Percentiles rank a stretch among this genome's conserved stretches.
Conservation (phyloP, 2,113 vertebrate genomes). For the Melanostigma gelatinosum region DNA sequence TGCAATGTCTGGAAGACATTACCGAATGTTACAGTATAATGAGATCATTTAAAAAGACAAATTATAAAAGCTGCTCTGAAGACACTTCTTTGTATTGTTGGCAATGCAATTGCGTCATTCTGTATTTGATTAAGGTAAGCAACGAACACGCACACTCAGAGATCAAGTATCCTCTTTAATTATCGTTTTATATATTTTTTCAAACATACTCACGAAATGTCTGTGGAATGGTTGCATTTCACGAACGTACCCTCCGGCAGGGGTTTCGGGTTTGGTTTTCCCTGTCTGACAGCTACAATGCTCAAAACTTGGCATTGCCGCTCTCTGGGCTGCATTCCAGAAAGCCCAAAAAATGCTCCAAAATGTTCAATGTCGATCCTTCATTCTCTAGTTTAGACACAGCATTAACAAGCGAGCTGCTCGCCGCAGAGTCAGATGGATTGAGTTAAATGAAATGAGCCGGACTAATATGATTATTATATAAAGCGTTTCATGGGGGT, state of each 20-base stretch:
- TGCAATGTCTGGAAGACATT: not conserved
- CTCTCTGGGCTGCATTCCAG: slow-evolving; percentile 73
- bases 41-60: slow-evolving; percentile 8
- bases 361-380: slow-evolving; percentile 64
- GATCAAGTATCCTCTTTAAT: slow-evolving; percentile 51
- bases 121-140: slow-evolving; percentile 6
- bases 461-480: slow-evolving; percentile 67
- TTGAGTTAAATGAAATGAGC: slow-evolving; percentile 69
- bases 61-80: slow-evolving; percentile 11
- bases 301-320: slow-evolving; percentile 65
- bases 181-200: slow-evolving; percentile 50
- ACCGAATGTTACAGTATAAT: not conserved
- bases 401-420: slow-evolving; percentile 66
- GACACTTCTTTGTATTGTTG: not conserved
- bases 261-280: slow-evolving; percentile 67
- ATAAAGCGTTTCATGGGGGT: slow-evolving; percentile 55
- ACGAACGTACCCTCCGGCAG: slow-evolving; percentile 45
- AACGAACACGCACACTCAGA: slow-evolving; percentile 34
- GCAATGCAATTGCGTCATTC: slow-evolving; percentile 1
- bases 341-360: slow-evolving; percentile 55
- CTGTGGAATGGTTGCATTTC: slow-evolving; percentile 51
- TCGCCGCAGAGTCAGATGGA: slow-evolving; percentile 64
- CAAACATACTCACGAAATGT: slow-evolving; percentile 43
- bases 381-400: slow-evolving; percentile 68
- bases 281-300: slow-evolving; percentile 67